Evolutionary conservation across 2,113 vertebrate genomes (phyloP), one percentile per base, ranked within the genome.

Genomic region (Cebidichthys violaceus): DNA sequence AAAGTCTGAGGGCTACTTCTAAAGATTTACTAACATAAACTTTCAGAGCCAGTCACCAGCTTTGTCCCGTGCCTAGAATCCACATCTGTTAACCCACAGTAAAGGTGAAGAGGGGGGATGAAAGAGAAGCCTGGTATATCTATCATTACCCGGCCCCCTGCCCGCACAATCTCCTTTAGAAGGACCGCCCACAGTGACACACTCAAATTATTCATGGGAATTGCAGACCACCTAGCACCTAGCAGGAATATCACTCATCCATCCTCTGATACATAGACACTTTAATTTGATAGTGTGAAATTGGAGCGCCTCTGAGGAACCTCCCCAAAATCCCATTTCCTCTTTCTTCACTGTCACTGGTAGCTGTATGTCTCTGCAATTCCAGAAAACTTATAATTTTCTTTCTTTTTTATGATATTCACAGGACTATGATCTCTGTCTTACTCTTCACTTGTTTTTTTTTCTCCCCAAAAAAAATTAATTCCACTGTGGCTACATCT

Each of bases 131-230:
- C 84, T 74, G 81, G 81, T 85, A 71, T 75, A 86, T 93, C 91
- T 91, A 77, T 92, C 91, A 92, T 92, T 92, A 92, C 80, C 72
- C 75, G 55, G 57, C 84, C 91, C 83, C 91, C 90, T 78, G 86
- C 84, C 73, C 17, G 57, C 82, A 88, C 90, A 91, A 90, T 92
- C 93, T 92, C 88, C 85, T 87, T 84, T 75, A 78, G 82, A 79
- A 82, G 88, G 89, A 92, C 91, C 89, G 81, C 93, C 92, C 90
- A 94, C 84, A 69, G 93, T 89, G 92, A 88, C 89, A 85, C 84
- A 77, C 83, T 94, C 87, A 92, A 91, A 92, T 93, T 94, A 93
- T 94, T 94, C 93, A 94, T 93, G 91, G 90, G 86, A 90, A 92
- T 83, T 84, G 84, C 83, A 81, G 85, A 86, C 74, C 90, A 92